Percentiles rank a stretch among this genome's conserved stretches.
Evolutionary conservation across 2,113 vertebrate genomes (phyloP).

Genomic region (Apodemus speciosus): DNA sequence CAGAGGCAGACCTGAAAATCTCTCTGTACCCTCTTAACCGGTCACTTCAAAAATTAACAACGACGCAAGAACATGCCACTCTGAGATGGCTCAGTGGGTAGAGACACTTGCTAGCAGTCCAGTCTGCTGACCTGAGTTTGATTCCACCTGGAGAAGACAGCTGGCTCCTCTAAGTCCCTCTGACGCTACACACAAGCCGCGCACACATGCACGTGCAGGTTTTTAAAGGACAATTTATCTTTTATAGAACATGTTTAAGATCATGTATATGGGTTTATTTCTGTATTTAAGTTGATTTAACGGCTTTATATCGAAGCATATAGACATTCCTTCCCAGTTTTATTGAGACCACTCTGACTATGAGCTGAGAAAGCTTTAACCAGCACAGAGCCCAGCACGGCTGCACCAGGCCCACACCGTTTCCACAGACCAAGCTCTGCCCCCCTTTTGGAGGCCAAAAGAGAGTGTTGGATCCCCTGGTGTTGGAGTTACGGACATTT

Average conservation of each 20-base stretch:
- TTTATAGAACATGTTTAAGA: background rate
- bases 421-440: background rate
- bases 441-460: background rate
- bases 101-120: background rate
- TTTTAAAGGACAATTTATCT: background rate
- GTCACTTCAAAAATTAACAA: background rate
- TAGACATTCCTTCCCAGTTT: background rate
- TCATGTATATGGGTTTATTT: background rate
- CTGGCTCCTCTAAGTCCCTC: background rate
- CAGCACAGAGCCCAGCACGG: rapidly evolving
- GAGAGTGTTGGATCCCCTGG: background rate
- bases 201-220: background rate
- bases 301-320: background rate
- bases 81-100: background rate
- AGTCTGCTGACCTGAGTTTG: background rate
- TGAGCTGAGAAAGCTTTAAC: background rate
- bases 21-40: background rate
- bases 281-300: background rate
- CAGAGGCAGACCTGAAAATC: background rate
- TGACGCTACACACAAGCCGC: rapidly evolving
- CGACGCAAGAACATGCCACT: background rate
- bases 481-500: background rate
- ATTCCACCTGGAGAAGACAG: background rate
- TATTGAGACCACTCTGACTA: background rate
- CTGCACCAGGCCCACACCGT: too few species aligned